These are phyloP conservation scores for Todus mexicanus DNA, from an alignment of 2,797 vertebrate species.

Conservation along the genomic window DNA sequence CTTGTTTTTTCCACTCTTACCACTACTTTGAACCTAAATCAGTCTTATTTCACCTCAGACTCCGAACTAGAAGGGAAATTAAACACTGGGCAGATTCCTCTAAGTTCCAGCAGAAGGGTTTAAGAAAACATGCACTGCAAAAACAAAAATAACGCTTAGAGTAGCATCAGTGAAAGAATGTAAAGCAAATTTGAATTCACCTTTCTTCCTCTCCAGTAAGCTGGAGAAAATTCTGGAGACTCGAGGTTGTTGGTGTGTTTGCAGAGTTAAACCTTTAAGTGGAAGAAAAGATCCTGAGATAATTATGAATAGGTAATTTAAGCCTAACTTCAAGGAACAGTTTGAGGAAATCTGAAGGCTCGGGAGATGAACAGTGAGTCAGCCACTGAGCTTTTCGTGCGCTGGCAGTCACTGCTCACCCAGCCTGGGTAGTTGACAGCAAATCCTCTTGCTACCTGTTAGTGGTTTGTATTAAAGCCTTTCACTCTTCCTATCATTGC, in stretches of 20 bases:
- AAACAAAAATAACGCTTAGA: background rate
- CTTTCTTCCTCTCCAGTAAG: background rate
- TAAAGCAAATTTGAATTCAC: background rate
- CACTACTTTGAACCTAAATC: background rate
- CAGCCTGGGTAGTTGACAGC: background rate
- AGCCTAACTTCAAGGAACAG: background rate
- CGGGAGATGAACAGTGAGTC: background rate
- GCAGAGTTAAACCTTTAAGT: background rate
- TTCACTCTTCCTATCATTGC: background rate
- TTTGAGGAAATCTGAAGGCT: background rate
- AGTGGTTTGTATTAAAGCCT: background rate
- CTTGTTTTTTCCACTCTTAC: background rate
- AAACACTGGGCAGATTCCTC: background rate
- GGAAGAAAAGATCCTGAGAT: background rate
- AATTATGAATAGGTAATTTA: background rate
- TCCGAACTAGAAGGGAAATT: background rate
- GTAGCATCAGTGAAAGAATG: background rate
- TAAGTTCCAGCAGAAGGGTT: background rate
- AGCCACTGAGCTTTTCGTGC: background rate
- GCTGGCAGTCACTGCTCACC: background rate
- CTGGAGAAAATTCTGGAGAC: background rate
- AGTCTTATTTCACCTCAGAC: background rate
- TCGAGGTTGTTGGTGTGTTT: background rate
- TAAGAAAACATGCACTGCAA: accelerated
- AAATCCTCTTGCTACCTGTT: background rate